Conservation (phyloP, 37 sponge, comb jelly and placozoan species). For the Ianthella basta region DNA sequence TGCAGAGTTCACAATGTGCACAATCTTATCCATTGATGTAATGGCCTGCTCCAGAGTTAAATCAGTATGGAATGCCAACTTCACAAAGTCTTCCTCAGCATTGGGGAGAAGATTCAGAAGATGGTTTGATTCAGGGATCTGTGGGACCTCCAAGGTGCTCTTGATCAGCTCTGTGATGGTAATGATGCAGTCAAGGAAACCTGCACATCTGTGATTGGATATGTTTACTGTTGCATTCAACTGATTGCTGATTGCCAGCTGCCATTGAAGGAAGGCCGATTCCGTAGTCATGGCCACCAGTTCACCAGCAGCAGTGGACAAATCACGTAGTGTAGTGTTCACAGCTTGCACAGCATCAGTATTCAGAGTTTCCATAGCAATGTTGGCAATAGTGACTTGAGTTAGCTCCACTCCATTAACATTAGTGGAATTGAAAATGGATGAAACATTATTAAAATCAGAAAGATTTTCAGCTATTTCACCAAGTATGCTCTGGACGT, state of each 20-base stretch:
- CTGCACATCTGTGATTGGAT: neutral
- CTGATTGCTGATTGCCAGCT: neutral
- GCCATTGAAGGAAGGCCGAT: constrained; percentile 6
- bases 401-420: no score
- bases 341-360: no score
- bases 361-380: no score
- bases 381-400: no score
- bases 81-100: neutral
- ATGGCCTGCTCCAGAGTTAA: neutral
- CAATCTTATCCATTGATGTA: neutral
- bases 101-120: neutral
- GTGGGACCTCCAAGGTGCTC: neutral
- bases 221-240: neutral
- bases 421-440: no score
- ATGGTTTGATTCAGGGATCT: neutral
- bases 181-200: constrained; percentile 2
- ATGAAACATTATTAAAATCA: no score
- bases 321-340: no score
- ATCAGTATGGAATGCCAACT: neutral
- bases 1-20: neutral
- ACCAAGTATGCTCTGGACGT: no score
- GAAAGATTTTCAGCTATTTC: no score
- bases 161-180: neutral
- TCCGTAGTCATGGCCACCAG: neutral
- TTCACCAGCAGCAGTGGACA: no score